Conservation (phyloP, 2,888 invertebrate species). For the Phyllotreta cruciferae region DNA sequence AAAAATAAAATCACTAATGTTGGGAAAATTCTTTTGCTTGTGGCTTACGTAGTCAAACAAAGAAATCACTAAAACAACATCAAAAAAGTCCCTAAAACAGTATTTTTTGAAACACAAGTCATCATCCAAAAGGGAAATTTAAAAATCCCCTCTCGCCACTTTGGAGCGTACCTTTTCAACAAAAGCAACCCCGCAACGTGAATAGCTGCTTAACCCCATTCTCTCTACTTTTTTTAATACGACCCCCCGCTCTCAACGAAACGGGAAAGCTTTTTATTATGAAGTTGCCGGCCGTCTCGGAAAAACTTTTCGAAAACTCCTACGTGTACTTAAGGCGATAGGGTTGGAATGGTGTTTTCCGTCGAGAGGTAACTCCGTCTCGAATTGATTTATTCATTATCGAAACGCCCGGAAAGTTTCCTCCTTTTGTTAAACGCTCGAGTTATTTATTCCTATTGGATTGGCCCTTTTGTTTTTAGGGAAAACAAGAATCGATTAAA, state of each 20-base stretch:
- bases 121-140: too few species aligned
- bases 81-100: too few species aligned
- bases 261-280: conserved; percentile 24
- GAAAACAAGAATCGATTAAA: too few species aligned
- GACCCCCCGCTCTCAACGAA: conserved; percentile 8
- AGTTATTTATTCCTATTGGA: not conserved
- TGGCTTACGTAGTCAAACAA: too few species aligned
- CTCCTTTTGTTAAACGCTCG: conserved; percentile 10
- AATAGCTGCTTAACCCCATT: conserved; percentile 32
- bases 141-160: not conserved
- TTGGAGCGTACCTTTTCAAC: conserved; percentile 22
- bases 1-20: too few species aligned
- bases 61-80: too few species aligned
- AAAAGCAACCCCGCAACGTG: conserved; percentile 20
- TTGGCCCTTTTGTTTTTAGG: too few species aligned
- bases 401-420: conserved; percentile 15
- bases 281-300: conserved; percentile 19
- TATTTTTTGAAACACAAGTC: too few species aligned
- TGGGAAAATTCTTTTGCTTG: too few species aligned
- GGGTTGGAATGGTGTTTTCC: conserved; percentile 17
- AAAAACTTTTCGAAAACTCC: conserved; percentile 27
- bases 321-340: conserved; percentile 25
- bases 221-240: conserved; percentile 7
- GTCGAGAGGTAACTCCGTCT: conserved; percentile 1
- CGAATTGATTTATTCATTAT: conserved; percentile 23